phyloP scores from a whole-genome alignment of 2,797 vertebrate species.

The Phoxinus dragarum region DNA sequence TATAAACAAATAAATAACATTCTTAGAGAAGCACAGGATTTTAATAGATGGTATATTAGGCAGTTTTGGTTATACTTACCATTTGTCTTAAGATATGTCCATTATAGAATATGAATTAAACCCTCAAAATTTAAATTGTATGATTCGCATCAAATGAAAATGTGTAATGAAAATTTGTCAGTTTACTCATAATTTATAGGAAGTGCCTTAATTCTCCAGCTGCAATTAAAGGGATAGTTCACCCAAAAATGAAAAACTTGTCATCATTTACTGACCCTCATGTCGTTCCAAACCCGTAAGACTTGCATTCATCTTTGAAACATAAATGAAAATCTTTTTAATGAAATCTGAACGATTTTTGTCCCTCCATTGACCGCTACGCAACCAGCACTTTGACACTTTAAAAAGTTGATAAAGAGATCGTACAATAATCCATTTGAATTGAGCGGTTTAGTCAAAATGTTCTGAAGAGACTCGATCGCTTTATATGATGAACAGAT shows the following conservation, averaged over 20 bases:
- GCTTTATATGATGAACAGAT: too few relatives aligned
- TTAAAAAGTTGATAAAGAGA: too few relatives aligned
- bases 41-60: background rate
- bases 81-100: background rate
- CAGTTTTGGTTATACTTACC: background rate
- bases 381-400: background rate
- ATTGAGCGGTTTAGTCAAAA: too few relatives aligned
- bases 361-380: too few relatives aligned
- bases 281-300: background rate
- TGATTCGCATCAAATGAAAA: background rate
- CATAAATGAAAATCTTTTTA: background rate
- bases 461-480: too few relatives aligned
- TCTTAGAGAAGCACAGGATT: background rate
- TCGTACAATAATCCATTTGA: too few relatives aligned
- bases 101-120: background rate
- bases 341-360: too few relatives aligned
- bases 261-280: too few relatives aligned
- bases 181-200: background rate
- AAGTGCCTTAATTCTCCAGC: background rate
- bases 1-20: background rate
- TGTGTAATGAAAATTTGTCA: background rate
- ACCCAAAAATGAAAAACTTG: background rate
- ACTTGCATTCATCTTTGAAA: background rate
- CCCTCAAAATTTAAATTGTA: background rate
- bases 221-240: background rate